Conservation (phyloP, 53 echinoderm and acorn worm genomes). For the Luidia sarsii region DNA sequence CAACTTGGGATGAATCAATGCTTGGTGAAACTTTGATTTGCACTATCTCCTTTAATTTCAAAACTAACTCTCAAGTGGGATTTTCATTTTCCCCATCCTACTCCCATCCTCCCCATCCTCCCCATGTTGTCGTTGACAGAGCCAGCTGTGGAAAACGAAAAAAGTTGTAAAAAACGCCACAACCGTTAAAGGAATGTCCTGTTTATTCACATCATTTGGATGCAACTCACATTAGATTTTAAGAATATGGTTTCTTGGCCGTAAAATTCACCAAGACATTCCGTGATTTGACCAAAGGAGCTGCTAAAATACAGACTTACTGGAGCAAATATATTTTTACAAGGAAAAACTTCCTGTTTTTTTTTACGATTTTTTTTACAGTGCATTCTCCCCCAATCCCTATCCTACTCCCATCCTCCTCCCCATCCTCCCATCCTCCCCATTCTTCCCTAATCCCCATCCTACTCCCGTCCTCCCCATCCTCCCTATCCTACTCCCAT, state of each 20-base stretch:
- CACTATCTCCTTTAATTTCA: slow-evolving; percentile 52
- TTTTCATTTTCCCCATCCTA: slow-evolving; percentile 3
- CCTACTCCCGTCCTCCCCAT: too few species aligned
- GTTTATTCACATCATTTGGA: slow-evolving; percentile 11
- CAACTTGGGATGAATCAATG: slow-evolving; percentile 11
- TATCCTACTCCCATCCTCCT: too few species aligned
- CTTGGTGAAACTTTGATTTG: slow-evolving; percentile 29
- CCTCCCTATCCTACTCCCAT: too few species aligned
- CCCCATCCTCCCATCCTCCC: too few species aligned
- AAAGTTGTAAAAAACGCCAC: background rate
- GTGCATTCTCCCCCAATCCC: too few species aligned
- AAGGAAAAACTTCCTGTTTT: background rate
- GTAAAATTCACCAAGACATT: background rate
- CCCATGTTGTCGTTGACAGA: too few species aligned
- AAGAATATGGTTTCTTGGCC: too few species aligned
- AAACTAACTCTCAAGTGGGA: slow-evolving; percentile 11
- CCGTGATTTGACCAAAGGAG: background rate
- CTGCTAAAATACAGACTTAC: background rate
- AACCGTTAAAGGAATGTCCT: background rate
- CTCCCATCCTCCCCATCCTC: too few species aligned
- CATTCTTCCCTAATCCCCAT: too few species aligned
- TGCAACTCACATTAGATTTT: too few species aligned
- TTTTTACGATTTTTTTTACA: slow-evolving; percentile 5
- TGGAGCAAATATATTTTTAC: slow-evolving; percentile 11
- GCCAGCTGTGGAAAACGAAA: too few species aligned